A percentile compares a stretch with the other conserved stretches of the same genome.
phyloP scores from a whole-genome alignment of 2,888 invertebrate species.

The Abrostola tripartita region DNA sequence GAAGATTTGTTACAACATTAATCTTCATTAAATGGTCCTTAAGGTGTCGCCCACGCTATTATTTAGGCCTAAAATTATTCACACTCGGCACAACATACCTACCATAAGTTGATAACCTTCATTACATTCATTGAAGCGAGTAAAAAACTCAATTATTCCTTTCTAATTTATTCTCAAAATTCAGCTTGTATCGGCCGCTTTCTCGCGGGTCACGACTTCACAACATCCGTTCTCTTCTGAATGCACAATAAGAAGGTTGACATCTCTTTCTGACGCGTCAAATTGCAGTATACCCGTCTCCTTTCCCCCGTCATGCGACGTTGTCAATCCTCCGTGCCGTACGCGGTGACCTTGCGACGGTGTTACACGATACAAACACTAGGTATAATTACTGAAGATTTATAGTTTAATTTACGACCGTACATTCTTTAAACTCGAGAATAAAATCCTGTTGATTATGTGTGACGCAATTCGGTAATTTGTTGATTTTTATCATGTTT shows the following conservation, averaged over 20 bases:
- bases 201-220: slow-evolving; percentile 85
- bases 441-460: slow-evolving; percentile 43
- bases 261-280: slow-evolving; percentile 65
- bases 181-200: slow-evolving; percentile 79
- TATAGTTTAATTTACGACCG: slow-evolving; percentile 63
- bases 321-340: slow-evolving; percentile 74
- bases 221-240: slow-evolving; percentile 84
- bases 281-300: slow-evolving; percentile 55
- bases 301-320: slow-evolving; percentile 69
- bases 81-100: slow-evolving; percentile 9
- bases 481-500: slow-evolving; percentile 42
- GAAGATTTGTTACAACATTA: neutral
- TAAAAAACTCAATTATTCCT: slow-evolving; percentile 58
- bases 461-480: slow-evolving; percentile 39
- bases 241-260: slow-evolving; percentile 78
- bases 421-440: slow-evolving; percentile 52
- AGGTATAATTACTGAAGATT: slow-evolving; percentile 73
- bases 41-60: neutral
- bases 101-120: slow-evolving; percentile 17
- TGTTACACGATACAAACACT: slow-evolving; percentile 68
- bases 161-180: slow-evolving; percentile 83
- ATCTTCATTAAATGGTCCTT: neutral
- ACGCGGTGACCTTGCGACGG: slow-evolving; percentile 81
- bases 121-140: slow-evolving; percentile 31
- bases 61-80: slow-evolving; percentile 43